Conservation (phyloP, 2,113 vertebrate genomes). For the Lynx canadensis region DNA sequence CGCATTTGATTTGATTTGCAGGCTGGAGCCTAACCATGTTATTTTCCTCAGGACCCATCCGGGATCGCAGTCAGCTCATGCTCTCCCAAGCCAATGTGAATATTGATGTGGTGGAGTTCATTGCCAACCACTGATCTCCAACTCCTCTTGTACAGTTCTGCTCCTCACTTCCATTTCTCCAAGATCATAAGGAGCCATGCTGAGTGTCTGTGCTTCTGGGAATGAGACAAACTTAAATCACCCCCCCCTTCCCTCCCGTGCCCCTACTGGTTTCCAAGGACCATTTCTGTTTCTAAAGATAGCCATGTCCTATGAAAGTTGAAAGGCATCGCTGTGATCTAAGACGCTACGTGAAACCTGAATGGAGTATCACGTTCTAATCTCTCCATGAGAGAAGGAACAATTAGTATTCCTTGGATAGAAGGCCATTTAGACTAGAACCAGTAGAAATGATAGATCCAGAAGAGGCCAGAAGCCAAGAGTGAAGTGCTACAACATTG, state of each 20-base stretch:
- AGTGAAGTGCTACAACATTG: neutral
- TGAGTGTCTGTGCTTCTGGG: neutral
- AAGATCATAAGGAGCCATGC: conserved; percentile 56
- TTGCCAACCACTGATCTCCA: neutral
- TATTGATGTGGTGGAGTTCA: neutral
- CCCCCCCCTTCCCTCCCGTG: neutral
- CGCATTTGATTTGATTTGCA: neutral
- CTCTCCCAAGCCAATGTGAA: neutral
- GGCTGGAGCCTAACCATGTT: neutral
- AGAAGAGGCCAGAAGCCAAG: neutral
- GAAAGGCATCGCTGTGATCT: conserved; percentile 11
- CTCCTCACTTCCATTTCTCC: neutral
- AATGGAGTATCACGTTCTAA: neutral
- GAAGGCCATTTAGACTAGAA: conserved; percentile 27
- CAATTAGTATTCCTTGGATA: neutral
- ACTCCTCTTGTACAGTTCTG: neutral
- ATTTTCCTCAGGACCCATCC: neutral
- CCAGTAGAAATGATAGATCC: neutral
- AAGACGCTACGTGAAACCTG: conserved; percentile 54
- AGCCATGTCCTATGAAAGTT: neutral
- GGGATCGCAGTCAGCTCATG: neutral
- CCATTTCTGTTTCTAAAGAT: conserved; percentile 61
- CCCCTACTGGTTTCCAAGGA: conserved; percentile 27
- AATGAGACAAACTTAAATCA: conserved; percentile 36
- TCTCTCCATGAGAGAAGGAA: neutral